Conservation (phyloP, 2,888 invertebrate genomes). For the Bombylius major region DNA sequence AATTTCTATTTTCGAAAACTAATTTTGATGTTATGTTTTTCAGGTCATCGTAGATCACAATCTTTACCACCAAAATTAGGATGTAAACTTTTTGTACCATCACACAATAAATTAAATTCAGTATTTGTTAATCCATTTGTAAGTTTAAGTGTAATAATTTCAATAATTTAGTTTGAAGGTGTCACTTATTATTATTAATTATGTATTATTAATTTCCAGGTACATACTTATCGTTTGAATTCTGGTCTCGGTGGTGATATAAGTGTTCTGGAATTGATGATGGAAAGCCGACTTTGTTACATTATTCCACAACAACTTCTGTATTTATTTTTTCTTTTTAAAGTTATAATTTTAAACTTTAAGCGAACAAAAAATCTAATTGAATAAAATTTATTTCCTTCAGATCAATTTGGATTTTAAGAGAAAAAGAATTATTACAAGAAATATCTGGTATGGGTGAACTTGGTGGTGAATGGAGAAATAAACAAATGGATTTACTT, state of each 20-base stretch:
- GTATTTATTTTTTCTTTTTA: constrained; percentile 48
- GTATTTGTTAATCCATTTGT: constrained; percentile 58
- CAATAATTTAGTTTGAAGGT: no score
- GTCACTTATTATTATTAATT: not conserved
- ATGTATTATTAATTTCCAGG: constrained; percentile 23
- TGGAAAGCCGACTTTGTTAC: constrained; percentile 77
- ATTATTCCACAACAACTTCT: constrained; percentile 76
- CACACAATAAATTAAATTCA: constrained; percentile 56
- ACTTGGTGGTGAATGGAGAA: constrained; percentile 71
- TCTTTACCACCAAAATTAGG: constrained; percentile 74
- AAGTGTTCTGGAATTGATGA: constrained; percentile 85
- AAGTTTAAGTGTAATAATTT: constrained; percentile 2
- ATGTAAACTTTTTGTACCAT: constrained; percentile 67
- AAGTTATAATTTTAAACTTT: not conserved
- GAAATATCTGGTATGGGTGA: constrained; percentile 84
- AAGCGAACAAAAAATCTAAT: not conserved
- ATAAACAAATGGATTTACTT: constrained; percentile 64
- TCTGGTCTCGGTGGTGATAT: constrained; percentile 86
- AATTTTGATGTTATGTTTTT: not conserved
- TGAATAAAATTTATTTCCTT: not conserved
- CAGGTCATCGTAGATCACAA: constrained; percentile 61
- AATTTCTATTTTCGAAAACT: not conserved
- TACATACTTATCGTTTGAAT: constrained; percentile 73
- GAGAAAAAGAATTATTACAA: constrained; percentile 79
- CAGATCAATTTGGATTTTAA: constrained; percentile 80